Conservation (phyloP, 2,888 invertebrate species). For the Bugulina stolonifera region DNA sequence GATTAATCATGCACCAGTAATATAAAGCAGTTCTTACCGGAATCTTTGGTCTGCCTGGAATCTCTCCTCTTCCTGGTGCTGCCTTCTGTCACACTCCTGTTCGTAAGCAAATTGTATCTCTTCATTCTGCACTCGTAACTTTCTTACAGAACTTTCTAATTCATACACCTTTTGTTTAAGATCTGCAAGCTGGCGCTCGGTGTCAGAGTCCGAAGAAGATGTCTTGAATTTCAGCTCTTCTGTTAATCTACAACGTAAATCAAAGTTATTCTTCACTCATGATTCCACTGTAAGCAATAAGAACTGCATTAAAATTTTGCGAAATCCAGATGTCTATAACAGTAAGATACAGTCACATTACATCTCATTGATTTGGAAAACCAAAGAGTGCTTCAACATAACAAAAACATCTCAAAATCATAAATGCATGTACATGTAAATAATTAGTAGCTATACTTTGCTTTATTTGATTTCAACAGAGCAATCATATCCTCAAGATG, state of each 20-base stretch:
- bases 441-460: not conserved
- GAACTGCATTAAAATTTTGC: too few relatives aligned
- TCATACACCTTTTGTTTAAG: slow-evolving; percentile 30
- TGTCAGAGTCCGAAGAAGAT: not conserved
- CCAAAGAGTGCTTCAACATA: too few relatives aligned
- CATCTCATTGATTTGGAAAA: too few relatives aligned
- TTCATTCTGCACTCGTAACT: slow-evolving; percentile 40
- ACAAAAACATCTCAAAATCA: not conserved
- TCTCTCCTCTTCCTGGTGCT: slow-evolving; percentile 14
- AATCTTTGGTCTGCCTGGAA: slow-evolving; percentile 7
- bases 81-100: slow-evolving; percentile 19
- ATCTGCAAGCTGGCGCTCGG: not conserved
- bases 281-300: too few relatives aligned
- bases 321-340: too few relatives aligned
- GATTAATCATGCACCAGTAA: not conserved
- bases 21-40: not conserved
- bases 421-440: not conserved
- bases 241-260: not conserved
- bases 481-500: not conserved
- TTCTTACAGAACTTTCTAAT: slow-evolving; percentile 33
- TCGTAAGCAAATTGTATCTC: slow-evolving; percentile 38
- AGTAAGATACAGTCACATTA: too few relatives aligned
- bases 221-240: slow-evolving; percentile 21
- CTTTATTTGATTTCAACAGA: slow-evolving; percentile 4
- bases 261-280: too few relatives aligned